A percentile compares a stretch with the other conserved stretches of the same genome.
Evolutionary conservation across 64 coral and sea anemone genomes (phyloP).

Genomic region (Stichodactyla helianthus): DNA sequence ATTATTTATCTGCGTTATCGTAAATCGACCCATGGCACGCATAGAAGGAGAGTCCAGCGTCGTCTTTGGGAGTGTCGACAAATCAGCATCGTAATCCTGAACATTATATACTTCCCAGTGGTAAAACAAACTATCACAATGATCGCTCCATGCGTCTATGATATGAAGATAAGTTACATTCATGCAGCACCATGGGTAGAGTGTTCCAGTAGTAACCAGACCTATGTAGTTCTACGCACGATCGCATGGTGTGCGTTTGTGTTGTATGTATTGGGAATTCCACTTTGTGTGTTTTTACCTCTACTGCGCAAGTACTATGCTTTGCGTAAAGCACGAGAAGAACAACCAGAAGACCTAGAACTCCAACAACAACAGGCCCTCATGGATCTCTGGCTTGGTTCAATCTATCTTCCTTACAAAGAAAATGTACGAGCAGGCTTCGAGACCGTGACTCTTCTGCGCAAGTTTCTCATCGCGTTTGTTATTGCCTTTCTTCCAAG

Average conservation of each 20-base stretch:
- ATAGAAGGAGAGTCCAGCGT: background rate
- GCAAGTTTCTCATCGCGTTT: constrained; percentile 21
- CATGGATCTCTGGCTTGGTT: constrained; percentile 50
- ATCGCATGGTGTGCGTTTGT: constrained; percentile 35
- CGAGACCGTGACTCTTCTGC: constrained; percentile 39
- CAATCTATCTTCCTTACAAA: constrained; percentile 68
- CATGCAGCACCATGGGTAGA: constrained; percentile 56
- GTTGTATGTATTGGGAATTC: constrained; percentile 56
- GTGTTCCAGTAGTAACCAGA: constrained; percentile 41
- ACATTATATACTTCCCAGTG: constrained; percentile 82
- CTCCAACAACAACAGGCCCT: constrained; percentile 20
- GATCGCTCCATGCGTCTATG: constrained; percentile 53
- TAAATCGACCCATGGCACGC: background rate
- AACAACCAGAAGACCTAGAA: background rate
- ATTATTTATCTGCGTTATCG: background rate
- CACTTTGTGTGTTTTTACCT: constrained; percentile 48
- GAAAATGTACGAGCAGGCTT: constrained; percentile 37
- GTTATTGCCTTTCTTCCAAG: background rate
- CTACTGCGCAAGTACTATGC: constrained; percentile 8
- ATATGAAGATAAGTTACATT: constrained; percentile 32
- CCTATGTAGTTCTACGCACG: constrained; percentile 14
- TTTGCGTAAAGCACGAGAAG: background rate
- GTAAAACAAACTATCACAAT: constrained; percentile 51
- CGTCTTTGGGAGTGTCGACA: constrained; percentile 15
- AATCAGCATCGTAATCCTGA: constrained; percentile 56